Evolutionary conservation across 2,113 vertebrate species (phyloP).

Genomic region (Oncorhynchus mykiss): DNA sequence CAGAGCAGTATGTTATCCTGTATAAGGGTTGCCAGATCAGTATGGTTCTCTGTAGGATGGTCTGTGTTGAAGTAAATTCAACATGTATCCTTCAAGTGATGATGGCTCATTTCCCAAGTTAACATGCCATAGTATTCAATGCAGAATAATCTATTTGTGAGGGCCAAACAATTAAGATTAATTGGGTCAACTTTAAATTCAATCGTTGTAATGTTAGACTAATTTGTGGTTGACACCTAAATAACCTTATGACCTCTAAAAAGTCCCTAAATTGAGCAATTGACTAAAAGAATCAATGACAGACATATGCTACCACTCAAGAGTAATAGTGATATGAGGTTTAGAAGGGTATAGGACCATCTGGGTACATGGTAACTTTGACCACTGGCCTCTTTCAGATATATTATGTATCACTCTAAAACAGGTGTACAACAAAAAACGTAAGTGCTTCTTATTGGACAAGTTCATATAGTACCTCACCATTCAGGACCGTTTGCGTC

Average conservation of each 20-base stretch:
- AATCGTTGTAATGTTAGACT: slow-evolving; percentile 46
- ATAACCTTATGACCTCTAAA: slow-evolving; percentile 38
- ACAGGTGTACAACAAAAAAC: too few relatives aligned
- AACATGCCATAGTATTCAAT: slow-evolving; percentile 31
- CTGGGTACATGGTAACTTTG: slow-evolving; percentile 36
- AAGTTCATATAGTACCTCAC: too few relatives aligned
- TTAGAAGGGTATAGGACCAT: slow-evolving; percentile 34
- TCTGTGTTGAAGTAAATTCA: background rate
- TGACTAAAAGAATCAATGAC: slow-evolving; percentile 47
- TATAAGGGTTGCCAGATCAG: slow-evolving; percentile 4
- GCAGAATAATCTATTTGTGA: slow-evolving; percentile 29
- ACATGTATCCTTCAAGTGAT: slow-evolving; percentile 1
- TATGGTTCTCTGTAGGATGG: background rate
- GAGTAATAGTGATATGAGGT: slow-evolving; percentile 34
- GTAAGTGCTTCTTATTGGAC: too few relatives aligned
- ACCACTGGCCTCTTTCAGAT: slow-evolving; percentile 2
- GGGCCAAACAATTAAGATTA: slow-evolving; percentile 46
- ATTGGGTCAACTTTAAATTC: slow-evolving; percentile 50
- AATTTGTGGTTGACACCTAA: slow-evolving; percentile 49
- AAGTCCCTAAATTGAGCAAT: slow-evolving; percentile 45
- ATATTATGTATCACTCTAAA: background rate
- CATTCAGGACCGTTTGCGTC: too few relatives aligned
- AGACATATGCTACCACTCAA: slow-evolving; percentile 52
- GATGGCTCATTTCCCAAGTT: slow-evolving; percentile 1
- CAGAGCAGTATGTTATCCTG: background rate